Evolutionary conservation across 2,113 vertebrate species (phyloP), one percentile per base, ranked within the genome.

Genomic region (Hypanus sabinus): DNA sequence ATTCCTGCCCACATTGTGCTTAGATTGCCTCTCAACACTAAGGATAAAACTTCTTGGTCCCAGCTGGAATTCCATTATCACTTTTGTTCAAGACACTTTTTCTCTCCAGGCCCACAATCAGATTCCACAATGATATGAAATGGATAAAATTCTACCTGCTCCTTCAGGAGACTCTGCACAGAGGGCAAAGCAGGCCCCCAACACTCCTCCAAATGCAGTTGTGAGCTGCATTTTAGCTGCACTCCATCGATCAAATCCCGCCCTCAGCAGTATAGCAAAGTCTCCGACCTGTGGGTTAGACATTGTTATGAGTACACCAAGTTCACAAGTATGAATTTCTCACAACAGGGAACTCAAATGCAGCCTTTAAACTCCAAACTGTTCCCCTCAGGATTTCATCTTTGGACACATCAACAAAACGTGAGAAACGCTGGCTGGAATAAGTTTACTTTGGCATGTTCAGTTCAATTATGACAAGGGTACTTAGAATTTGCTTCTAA

Each of bases 171-270:
- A 98, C 95, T 99, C 98, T 62, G 97, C 95, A 70, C 97, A 99
- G 94, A 99, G 97, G 94, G 98, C 98, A 73, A 99, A 99, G 95
- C 97, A 97, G 70, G 98, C 97, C 8, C 99, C 99, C 60, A 99
- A 95, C 93, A 99, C 96, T 71, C 98, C 99, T 1, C 98, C 98
- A 94, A 99, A 95, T 0, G 99, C 98, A 0, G 99, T 99, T 30
- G 96, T 98, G 94, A 99, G 96, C 97, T 99, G 99, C 97, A 99
- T 97, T 95, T 98, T 98, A 94, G 98, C 98, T 9, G 99, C 99
- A 20, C 98, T 99, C 98, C 99, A 99, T 71, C 98, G 97, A 95
- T 99, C 99, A 95, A 99, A 99, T 22, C 99, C 99, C 0, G 99
- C 99, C 94, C 98, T 97, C 95, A 99, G 98, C 60, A 99, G 96